Percentiles rank a stretch among this genome's conserved stretches.
These are phyloP conservation scores for Cariama cristata DNA, from an alignment of 2,113 vertebrate genomes.

Conservation along the genomic window DNA sequence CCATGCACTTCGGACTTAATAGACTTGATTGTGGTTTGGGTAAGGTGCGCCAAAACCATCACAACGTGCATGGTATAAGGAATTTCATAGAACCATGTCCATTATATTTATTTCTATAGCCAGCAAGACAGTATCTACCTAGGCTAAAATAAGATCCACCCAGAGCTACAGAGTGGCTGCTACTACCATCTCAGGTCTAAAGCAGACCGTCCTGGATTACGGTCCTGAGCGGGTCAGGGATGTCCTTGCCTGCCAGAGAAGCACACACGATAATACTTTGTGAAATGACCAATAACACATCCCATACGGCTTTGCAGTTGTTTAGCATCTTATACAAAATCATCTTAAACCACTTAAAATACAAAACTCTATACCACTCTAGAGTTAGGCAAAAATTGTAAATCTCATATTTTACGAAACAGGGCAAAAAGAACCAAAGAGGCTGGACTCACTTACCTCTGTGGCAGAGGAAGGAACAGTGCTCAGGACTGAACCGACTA, in stretches of 20 bases:
- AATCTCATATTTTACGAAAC: background rate
- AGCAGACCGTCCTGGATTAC: background rate
- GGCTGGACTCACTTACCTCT: background rate
- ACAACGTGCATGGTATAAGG: background rate
- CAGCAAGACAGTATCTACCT: background rate
- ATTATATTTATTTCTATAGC: background rate
- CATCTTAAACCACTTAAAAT: background rate
- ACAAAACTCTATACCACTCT: background rate
- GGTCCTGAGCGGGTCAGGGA: background rate
- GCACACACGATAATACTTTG: rapidly evolving
- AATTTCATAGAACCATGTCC: background rate
- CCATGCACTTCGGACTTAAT: background rate
- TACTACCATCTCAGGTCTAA: background rate
- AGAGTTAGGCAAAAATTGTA: background rate
- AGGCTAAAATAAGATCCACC: background rate
- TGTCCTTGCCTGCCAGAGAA: rapidly evolving
- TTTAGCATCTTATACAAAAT: background rate
- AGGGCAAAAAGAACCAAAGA: background rate
- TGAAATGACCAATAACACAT: background rate
- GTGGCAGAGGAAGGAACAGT: background rate
- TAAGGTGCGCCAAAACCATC: background rate
- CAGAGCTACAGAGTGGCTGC: background rate
- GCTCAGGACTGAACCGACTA: background rate
- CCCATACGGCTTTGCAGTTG: rapidly evolving
- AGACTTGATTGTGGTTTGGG: background rate